Base-by-base conservation (phyloP, 1,140 invertebrate species). In the Grapholita molesta region DNA sequence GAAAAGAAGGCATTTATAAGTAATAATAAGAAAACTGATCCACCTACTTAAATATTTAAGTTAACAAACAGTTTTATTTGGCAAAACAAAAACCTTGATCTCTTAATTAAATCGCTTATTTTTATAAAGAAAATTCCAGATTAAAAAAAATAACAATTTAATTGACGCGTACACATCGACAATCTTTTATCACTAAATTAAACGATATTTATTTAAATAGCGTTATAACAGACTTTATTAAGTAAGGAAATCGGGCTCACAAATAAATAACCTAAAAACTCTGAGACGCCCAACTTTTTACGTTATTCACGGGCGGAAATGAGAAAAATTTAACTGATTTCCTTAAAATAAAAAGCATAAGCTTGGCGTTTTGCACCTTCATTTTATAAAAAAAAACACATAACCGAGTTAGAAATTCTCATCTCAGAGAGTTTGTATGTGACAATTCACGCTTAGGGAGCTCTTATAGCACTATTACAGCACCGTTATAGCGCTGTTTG, bases 241-340 rank as follows among this genome's bases (percentile, higher is more conserved):
- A 12, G 9, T 15, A 15, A 61, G 55, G 55, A 61, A 61, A 61
- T 61, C 25, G 55, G 32, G 24, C 25, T 5, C 6, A 61, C 55
- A 61, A 61, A 61, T 30, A 61, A 61, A 61, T 61, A n/a, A 61
- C 55, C 55, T 61, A 61, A 61, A 61, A 61, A 61, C 55, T 61
- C 55, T 1, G 55, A 12, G 53, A 25, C 25, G 55, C 6, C n/a
- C 24, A 61, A 61, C 12, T 61, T 61, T 61, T 61, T 61, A 61
- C 30, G 28, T 25, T 57, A 12, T 61, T 61, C 55, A 6, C 55
- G 25, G 7, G 55, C 30, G 55, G 55, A 61, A 61, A 61, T 61
- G 55, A 61, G 55, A 61, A 61, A 61, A 61, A 61, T 61, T 32
- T 32, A 32, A 61, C 55, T 61, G 55, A 61, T 61, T 61, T 61